phyloP scores from a whole-genome alignment of 2,888 invertebrate genomes.

The Athalia rosae region DNA sequence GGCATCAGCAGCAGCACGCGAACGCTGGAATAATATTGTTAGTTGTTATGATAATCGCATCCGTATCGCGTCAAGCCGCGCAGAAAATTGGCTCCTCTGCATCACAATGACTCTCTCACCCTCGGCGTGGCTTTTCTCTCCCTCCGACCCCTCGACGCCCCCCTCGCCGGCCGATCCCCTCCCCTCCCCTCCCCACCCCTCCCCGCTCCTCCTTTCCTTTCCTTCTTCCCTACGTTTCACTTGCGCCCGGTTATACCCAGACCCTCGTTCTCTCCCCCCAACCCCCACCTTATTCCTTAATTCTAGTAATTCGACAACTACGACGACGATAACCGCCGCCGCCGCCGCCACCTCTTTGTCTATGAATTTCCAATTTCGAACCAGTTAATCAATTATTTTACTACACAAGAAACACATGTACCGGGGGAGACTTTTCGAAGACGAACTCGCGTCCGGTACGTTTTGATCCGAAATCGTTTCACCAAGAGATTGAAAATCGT shows the following conservation, averaged over 20 bases:
- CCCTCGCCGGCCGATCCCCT: slow-evolving; percentile 72
- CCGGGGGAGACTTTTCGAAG: neutral
- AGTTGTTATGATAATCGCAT: slow-evolving; percentile 74
- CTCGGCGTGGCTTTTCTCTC: slow-evolving; percentile 51
- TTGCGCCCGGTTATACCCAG: slow-evolving; percentile 44
- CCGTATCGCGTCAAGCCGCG: slow-evolving; percentile 72
- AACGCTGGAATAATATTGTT: slow-evolving; percentile 70
- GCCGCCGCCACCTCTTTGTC: slow-evolving; percentile 34
- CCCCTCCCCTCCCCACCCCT: slow-evolving; percentile 48
- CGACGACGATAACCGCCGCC: neutral
- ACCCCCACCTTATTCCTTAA: too few species aligned
- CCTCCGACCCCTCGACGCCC: slow-evolving; percentile 47
- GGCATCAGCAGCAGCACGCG: neutral
- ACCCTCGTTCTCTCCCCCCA: slow-evolving; percentile 39
- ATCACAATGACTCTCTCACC: slow-evolving; percentile 71
- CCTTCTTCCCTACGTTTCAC: slow-evolving; percentile 46
- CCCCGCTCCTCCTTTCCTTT: slow-evolving; percentile 45
- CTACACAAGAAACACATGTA: too few species aligned
- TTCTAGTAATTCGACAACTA: slow-evolving; percentile 14
- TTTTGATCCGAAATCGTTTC: too few species aligned
- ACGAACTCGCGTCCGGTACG: too few species aligned
- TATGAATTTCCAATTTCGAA: slow-evolving; percentile 42
- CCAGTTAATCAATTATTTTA: slow-evolving; percentile 41
- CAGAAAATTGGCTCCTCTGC: slow-evolving; percentile 74
- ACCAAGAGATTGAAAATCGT: too few species aligned